Conservation (phyloP, 2,797 vertebrate species). For the Cossypha polioptera region DNA sequence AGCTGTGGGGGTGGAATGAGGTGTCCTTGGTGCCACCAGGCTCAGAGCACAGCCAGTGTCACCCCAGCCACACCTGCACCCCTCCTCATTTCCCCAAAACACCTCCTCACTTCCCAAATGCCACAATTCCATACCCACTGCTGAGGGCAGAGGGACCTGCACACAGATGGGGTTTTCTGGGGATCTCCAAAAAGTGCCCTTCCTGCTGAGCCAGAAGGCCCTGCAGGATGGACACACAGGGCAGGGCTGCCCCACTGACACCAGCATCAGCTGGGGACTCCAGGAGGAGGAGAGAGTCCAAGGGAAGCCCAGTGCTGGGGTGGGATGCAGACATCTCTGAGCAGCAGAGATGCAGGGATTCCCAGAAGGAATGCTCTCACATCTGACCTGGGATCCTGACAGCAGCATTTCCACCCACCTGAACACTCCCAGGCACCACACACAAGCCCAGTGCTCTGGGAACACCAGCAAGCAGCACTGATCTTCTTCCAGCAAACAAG, state of each 20-base stretch:
- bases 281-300: background rate
- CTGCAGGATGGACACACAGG: accelerated
- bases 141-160: background rate
- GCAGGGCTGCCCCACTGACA: background rate
- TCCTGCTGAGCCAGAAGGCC: background rate
- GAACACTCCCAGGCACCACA: background rate
- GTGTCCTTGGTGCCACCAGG: background rate
- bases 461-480: background rate
- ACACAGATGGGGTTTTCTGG: background rate
- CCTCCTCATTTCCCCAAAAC: background rate
- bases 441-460: background rate
- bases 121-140: background rate
- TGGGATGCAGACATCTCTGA: accelerated
- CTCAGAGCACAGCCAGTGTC: background rate
- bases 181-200: background rate
- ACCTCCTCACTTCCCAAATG: background rate
- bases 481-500: background rate
- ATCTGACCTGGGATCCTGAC: background rate
- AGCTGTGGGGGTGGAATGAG: accelerated
- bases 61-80: background rate
- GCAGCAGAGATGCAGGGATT: background rate
- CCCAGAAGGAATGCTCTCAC: background rate
- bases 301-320: background rate
- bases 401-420: background rate
- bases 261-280: accelerated